phyloP scores from a whole-genome alignment of 2,113 vertebrate species.

The Anser brachyrhynchus region DNA sequence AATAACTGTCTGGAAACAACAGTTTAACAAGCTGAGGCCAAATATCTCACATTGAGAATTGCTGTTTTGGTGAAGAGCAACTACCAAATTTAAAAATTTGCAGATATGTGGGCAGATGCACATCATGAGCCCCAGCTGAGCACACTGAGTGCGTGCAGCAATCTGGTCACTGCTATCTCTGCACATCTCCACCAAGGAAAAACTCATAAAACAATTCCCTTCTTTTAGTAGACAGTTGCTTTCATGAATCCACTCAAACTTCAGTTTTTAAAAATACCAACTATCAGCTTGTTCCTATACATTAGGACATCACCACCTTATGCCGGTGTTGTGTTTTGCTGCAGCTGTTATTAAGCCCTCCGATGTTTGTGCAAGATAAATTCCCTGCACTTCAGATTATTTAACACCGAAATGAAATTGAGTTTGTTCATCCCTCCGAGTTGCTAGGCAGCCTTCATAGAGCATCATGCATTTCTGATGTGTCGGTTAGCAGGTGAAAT shows the following conservation, averaged over 20 bases:
- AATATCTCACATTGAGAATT: not conserved
- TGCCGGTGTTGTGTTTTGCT: accelerated
- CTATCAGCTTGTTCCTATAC: not conserved
- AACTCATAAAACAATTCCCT: not conserved
- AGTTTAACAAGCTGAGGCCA: not conserved
- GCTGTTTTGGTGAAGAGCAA: not conserved
- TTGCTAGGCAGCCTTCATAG: conserved; percentile 58
- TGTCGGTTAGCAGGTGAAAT: not conserved
- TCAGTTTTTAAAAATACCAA: not conserved
- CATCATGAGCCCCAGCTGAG: not conserved
- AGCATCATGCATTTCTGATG: not conserved
- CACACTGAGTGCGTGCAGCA: not conserved
- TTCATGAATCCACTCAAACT: not conserved
- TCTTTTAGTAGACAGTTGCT: not conserved
- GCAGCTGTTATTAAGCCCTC: not conserved
- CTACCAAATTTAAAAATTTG: not conserved
- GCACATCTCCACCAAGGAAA: not conserved
- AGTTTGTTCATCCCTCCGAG: conserved; percentile 22
- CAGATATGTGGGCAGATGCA: not conserved
- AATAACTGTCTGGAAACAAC: not conserved
- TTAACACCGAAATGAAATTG: conserved; percentile 25
- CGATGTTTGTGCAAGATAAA: not conserved
- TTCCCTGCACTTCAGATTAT: conserved; percentile 13
- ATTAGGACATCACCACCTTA: not conserved
- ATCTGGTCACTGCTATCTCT: not conserved